phyloP scores from a whole-genome alignment of 1,140 invertebrate genomes.

The Drosophila lowei region DNA sequence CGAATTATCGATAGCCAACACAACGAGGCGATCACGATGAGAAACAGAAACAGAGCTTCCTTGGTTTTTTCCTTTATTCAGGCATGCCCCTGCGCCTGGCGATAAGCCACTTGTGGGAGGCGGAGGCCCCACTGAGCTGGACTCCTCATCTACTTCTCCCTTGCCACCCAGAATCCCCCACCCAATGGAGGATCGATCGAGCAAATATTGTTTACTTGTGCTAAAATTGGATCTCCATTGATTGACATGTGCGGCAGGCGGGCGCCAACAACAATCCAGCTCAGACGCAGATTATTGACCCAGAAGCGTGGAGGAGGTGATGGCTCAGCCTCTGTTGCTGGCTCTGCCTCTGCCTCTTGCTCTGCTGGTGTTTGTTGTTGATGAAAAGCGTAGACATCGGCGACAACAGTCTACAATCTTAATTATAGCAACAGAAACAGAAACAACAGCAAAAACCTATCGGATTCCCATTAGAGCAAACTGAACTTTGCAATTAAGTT shows the following conservation, averaged over 20 bases:
- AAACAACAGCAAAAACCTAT: constrained; percentile 29
- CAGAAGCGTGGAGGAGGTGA: constrained; percentile 65
- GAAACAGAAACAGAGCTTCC: constrained; percentile 3
- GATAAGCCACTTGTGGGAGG: constrained; percentile 38
- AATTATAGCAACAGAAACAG: constrained; percentile 15
- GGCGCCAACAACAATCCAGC: constrained; percentile 57
- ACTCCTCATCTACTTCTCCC: neutral
- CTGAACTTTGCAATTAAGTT: constrained; percentile 36
- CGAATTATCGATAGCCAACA: neutral
- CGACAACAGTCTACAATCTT: constrained; percentile 56
- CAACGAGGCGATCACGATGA: neutral
- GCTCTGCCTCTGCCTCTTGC: neutral
- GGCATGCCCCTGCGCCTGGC: constrained; percentile 6
- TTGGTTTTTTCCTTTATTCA: constrained; percentile 38
- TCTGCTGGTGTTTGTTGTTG: constrained; percentile 45
- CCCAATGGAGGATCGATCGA: constrained; percentile 26
- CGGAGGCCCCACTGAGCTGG: constrained; percentile 24
- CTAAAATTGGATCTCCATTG: constrained; percentile 81
- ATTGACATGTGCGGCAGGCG: constrained; percentile 68
- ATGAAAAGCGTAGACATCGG: constrained; percentile 65
- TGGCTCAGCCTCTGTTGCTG: constrained; percentile 6
- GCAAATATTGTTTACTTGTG: constrained; percentile 79
- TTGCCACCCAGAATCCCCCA: neutral
- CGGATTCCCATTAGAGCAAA: constrained; percentile 29
- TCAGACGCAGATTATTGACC: constrained; percentile 78